phyloP scores from a whole-genome alignment of 2,113 vertebrate genomes.

The Brachypodius melanocephalos region DNA sequence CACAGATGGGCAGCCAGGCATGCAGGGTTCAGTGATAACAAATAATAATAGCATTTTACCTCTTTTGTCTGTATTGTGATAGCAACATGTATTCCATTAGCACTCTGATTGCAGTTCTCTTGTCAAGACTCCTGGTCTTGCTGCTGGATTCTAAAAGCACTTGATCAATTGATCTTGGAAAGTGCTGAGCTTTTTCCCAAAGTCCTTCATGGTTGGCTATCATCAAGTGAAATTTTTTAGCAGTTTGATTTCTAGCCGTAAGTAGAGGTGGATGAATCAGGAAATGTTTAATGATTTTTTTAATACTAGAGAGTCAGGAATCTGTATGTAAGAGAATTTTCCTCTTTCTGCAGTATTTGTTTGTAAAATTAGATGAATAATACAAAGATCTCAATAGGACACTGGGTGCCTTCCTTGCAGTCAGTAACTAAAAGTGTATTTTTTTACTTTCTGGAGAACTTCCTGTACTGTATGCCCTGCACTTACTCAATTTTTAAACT shows the following conservation, averaged over 20 bases:
- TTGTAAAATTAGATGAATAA: neutral
- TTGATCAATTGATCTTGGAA: neutral
- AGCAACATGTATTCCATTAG: neutral
- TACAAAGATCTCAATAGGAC: neutral
- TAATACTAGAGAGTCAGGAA: neutral
- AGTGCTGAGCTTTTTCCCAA: neutral
- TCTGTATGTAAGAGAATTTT: neutral
- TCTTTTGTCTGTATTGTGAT: neutral
- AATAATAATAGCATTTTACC: neutral
- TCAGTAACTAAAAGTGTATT: neutral
- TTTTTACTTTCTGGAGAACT: neutral
- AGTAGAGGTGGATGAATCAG: neutral
- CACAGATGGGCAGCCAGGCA: neutral
- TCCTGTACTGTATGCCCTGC: neutral
- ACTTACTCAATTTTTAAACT: neutral
- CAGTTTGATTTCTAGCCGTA: neutral
- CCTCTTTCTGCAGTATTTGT: neutral
- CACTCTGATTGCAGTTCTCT: neutral
- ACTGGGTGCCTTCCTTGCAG: neutral
- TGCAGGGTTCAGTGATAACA: neutral
- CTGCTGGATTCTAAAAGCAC: neutral
- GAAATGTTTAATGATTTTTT: neutral
- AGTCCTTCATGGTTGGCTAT: neutral
- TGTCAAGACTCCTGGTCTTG: neutral
- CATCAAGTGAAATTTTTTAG: constrained; percentile 6